Evolutionary conservation across 1,140 invertebrate genomes (phyloP).

Genomic region (Acromyrmex heyeri): DNA sequence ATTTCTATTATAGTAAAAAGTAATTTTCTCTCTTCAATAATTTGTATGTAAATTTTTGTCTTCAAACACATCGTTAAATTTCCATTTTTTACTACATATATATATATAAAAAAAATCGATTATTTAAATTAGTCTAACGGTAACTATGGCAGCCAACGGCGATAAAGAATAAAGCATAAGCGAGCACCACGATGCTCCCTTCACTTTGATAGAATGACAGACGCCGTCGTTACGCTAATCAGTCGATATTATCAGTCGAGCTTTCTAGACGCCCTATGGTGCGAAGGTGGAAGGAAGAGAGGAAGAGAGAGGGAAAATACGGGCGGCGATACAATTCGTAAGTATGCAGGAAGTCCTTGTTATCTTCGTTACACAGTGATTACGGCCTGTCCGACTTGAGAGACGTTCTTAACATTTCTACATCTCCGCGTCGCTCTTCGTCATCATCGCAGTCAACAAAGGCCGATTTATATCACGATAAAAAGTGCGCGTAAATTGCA

Average conservation of each 20-base stretch:
- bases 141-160: not conserved
- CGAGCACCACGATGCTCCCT: not conserved
- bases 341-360: constrained; percentile 81
- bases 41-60: not conserved
- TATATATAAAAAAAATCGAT: constrained; percentile 12
- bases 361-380: constrained; percentile 79
- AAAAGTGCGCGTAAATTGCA: not conserved
- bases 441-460: not conserved
- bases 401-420: constrained; percentile 68
- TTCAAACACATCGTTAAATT: not conserved
- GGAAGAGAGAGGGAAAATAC: constrained; percentile 23
- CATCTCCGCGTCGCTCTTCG: constrained; percentile 7
- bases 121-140: not conserved
- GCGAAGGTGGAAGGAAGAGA: constrained; percentile 24
- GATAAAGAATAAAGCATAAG: constrained; percentile 11
- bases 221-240: constrained; percentile 49
- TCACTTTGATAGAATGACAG: constrained; percentile 48
- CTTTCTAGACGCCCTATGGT: constrained; percentile 53
- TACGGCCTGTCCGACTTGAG: constrained; percentile 64
- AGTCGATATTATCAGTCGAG: constrained; percentile 43
- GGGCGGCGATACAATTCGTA: constrained; percentile 64
- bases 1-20: not conserved
- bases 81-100: too few species aligned
- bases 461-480: not conserved
- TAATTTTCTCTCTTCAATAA: not conserved